Conservation (phyloP, 2,888 invertebrate genomes). For the Drosophila buzzatii region DNA sequence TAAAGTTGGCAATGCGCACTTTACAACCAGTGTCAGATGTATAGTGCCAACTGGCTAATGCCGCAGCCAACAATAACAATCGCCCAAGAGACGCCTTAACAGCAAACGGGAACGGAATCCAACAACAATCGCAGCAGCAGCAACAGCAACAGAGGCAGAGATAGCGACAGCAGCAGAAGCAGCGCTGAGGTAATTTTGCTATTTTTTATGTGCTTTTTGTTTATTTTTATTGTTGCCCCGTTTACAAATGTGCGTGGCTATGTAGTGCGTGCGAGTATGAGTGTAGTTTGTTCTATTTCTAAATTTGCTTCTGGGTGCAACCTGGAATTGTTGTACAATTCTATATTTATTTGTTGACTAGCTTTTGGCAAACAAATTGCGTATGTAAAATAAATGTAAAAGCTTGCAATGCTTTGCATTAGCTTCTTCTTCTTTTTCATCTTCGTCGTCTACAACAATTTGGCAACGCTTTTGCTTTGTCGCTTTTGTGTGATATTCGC, state of each 20-base stretch:
- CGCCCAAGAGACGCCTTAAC: conserved; percentile 47
- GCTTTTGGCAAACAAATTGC: conserved; percentile 27
- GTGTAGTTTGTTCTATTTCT: conserved; percentile 51
- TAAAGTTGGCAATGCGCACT: conserved; percentile 34
- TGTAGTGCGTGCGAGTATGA: conserved; percentile 24
- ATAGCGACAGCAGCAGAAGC: conserved; percentile 34
- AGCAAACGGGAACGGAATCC: conserved; percentile 49
- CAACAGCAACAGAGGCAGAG: conserved; percentile 9
- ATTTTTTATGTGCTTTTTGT: conserved; percentile 71
- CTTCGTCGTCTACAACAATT: neutral
- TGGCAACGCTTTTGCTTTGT: conserved; percentile 46
- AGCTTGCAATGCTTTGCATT: conserved; percentile 11
- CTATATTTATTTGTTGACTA: conserved; percentile 16
- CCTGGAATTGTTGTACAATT: conserved; percentile 45
- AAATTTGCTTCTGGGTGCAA: conserved; percentile 58
- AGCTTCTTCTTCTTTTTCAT: conserved; percentile 13
- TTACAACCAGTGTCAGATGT: conserved; percentile 23
- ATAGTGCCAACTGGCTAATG: conserved; percentile 45
- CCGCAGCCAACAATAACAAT: conserved; percentile 67
- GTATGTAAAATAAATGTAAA: conserved; percentile 23
- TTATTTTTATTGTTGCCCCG: conserved; percentile 63
- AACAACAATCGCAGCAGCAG: conserved; percentile 54
- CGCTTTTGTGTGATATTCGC: conserved; percentile 60
- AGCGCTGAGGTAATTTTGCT: conserved; percentile 76
- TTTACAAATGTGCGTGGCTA: conserved; percentile 41